Evolutionary conservation across 2,113 vertebrate species (phyloP), one percentile per base, ranked within the genome.

Genomic region (Calypte anna): DNA sequence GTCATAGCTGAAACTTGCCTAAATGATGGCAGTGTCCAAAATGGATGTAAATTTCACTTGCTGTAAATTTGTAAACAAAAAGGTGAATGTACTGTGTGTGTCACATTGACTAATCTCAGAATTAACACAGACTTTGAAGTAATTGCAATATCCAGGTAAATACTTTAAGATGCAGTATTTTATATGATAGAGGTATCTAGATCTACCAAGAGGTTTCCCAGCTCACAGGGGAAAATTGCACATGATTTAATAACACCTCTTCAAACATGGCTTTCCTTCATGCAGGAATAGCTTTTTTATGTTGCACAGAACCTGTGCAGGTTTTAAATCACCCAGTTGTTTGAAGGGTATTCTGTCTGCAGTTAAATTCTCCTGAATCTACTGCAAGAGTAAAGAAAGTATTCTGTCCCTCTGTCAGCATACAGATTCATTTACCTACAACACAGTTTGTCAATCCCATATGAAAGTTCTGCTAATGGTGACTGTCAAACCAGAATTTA

Each of bases 121-220:
- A 72, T 73, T 92, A 80, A 5, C 59, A 82, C 18, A 94, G 59
- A 59, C 46, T 96, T 82, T 88, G 59, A 95, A 87, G 55, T 82
- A 58, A 43, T 46, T 81, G 51, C 43, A 66, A 5, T 57, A 69
- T 44, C 15, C 10, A 48, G 7, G 33, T 75, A 86, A 73, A 74
- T 86, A 73, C 16, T 88, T 44, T 17, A 61, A 51, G 23, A 40
- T 69, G 40, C 9, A 40, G 22, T 91, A 59, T 43, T 50, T 4
- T 30, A 17, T 58, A 9, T 69, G 23, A 21, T 62, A 62, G 27
- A 69, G 24, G 18, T 66, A 53, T 19, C 31, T 70, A 62, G 27
- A 36, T 44, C 38, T 80, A 25, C 50, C 30, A 66, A 62, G 59
- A 58, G 24, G 30, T 77, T 78, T 66, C 2, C 12, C 46, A 20